phyloP scores from a whole-genome alignment of 2,797 vertebrate genomes.

The Sebastes taczanowskii region DNA sequence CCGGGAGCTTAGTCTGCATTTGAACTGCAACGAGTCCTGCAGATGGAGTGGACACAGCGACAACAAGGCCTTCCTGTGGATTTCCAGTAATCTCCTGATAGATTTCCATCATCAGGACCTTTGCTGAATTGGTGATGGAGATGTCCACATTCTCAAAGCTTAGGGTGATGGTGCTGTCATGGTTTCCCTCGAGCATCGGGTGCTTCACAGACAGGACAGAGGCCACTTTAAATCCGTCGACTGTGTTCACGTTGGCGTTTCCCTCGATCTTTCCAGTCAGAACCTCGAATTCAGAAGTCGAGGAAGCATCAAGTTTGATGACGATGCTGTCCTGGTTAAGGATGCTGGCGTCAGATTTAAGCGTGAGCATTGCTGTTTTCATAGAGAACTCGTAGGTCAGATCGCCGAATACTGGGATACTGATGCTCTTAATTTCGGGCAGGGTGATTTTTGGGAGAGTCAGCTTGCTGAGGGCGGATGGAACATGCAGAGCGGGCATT shows the following conservation, averaged over 20 bases:
- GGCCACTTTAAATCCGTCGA: conserved; percentile 83
- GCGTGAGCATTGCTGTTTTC: conserved; percentile 88
- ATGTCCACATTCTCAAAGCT: conserved; percentile 81
- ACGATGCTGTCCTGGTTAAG: conserved; percentile 88
- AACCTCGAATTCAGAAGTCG: conserved; percentile 83
- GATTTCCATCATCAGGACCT: conserved; percentile 82
- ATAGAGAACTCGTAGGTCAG: conserved; percentile 90
- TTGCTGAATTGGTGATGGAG: conserved; percentile 82
- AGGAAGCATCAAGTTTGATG: conserved; percentile 84
- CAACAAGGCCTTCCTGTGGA: conserved; percentile 66
- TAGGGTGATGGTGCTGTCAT: conserved; percentile 84
- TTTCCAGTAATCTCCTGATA: conserved; percentile 88
- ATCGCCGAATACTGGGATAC: conserved; percentile 90
- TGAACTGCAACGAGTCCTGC: conserved; percentile 84
- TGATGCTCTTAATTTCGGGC: conserved; percentile 77
- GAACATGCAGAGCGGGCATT: conserved; percentile 81
- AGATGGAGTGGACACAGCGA: conserved; percentile 82
- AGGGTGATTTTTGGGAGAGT: conserved; percentile 86
- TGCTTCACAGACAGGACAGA: conserved; percentile 84
- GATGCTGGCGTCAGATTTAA: conserved; percentile 85
- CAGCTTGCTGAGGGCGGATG: conserved; percentile 81
- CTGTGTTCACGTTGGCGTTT: conserved; percentile 83
- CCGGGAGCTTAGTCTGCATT: conserved; percentile 62
- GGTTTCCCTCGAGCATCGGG: conserved; percentile 82
- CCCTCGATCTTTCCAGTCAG: conserved; percentile 87